A percentile compares a stretch with the other conserved stretches of the same genome.
Conservation (phyloP, 1,140 invertebrate genomes). For the Drosophila lini region DNA sequence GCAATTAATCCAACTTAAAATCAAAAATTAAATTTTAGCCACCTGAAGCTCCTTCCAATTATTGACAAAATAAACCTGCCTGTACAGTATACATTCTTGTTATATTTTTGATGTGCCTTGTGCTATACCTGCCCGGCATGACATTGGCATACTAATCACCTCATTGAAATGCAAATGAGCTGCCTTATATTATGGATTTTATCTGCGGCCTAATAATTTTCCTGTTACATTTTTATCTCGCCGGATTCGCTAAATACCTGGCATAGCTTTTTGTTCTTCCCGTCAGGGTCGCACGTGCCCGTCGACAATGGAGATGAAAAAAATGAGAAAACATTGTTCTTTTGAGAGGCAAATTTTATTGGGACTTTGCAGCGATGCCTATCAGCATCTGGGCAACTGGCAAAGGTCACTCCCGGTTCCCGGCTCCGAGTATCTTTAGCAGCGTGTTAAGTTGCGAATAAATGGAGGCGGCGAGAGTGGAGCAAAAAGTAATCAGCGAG, state of each 20-base stretch:
- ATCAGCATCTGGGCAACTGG: conserved; percentile 17
- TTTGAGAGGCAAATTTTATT: conserved; percentile 28
- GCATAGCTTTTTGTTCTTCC: conserved; percentile 26
- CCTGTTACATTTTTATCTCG: conserved; percentile 56
- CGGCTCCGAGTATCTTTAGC: conserved; percentile 6
- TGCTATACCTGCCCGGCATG: conserved; percentile 23
- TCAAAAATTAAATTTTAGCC: conserved; percentile 4
- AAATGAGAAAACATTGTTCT: conserved; percentile 11
- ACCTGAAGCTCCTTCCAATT: conserved; percentile 17
- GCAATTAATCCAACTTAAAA: not conserved
- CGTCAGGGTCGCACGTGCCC: conserved; percentile 37
- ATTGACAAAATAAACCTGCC: conserved; percentile 18
- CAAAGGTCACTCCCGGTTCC: conserved; percentile 23
- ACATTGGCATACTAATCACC: conserved; percentile 70
- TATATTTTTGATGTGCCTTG: conserved; percentile 11
- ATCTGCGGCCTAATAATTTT: conserved; percentile 73
- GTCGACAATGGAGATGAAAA: conserved; percentile 11
- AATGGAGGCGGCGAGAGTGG: conserved; percentile 44
- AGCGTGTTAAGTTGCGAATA: conserved; percentile 66
- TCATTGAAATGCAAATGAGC: conserved; percentile 80
- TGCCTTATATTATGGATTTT: conserved; percentile 63
- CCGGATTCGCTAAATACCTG: conserved; percentile 58
- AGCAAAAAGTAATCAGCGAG: conserved; percentile 76
- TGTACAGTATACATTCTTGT: conserved; percentile 13
- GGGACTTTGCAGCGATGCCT: conserved; percentile 21